phyloP scores from a whole-genome alignment of 1,140 invertebrate species.

The Pemphigus obesinymphae region DNA sequence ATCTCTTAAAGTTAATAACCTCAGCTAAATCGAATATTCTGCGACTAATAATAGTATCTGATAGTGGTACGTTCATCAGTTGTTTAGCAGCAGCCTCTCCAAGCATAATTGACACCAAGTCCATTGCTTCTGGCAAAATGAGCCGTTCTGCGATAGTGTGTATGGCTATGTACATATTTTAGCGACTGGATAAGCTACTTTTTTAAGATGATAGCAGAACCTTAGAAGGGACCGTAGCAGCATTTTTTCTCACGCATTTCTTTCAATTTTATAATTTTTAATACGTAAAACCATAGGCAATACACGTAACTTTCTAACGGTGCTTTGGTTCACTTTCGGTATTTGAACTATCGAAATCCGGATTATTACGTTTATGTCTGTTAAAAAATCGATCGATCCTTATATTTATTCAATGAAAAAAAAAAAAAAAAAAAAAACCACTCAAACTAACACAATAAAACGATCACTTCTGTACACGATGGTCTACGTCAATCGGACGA shows the following conservation, averaged over 20 bases:
- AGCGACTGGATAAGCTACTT: background rate
- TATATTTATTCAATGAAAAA: background rate
- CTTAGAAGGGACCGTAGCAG: background rate
- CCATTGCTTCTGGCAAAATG: background rate
- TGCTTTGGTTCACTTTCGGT: background rate
- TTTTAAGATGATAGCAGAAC: background rate
- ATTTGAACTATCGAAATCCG: background rate
- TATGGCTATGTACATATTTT: slow-evolving; percentile 5
- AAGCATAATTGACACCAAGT: slow-evolving; percentile 3
- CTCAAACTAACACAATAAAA: background rate
- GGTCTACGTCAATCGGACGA: no score
- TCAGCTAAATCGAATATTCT: background rate
- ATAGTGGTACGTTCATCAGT: background rate
- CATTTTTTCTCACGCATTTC: background rate
- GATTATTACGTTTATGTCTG: background rate
- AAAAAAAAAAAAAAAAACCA: no score
- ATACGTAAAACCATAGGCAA: background rate
- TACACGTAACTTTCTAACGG: background rate
- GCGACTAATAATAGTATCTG: background rate
- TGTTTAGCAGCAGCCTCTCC: background rate
- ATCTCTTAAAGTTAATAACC: no score
- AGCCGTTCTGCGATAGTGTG: slow-evolving; percentile 10
- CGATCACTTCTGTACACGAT: no score
- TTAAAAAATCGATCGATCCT: background rate
- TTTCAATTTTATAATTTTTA: slow-evolving; percentile 10